Evolutionary conservation across 1,140 invertebrate species (phyloP).

Genomic region (Coptotermes formosanus): DNA sequence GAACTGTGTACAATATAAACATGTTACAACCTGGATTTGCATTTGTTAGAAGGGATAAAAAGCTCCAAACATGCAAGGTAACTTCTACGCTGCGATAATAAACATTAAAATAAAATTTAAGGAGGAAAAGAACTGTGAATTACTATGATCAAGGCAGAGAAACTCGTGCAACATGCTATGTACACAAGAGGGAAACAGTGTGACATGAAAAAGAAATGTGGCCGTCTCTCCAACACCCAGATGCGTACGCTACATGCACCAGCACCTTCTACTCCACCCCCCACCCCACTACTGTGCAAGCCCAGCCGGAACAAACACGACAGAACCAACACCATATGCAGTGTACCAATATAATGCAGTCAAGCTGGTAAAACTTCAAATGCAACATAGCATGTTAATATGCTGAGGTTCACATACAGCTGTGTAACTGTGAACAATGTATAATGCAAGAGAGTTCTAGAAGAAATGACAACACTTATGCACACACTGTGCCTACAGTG

Average conservation of each 20-base stretch:
- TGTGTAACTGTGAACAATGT: neutral
- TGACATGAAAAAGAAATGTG: neutral
- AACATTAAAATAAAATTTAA: neutral
- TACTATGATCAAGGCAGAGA: neutral
- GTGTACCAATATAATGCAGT: neutral
- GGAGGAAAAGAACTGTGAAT: neutral
- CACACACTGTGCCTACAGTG: neutral
- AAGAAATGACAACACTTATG: neutral
- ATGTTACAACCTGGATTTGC: neutral
- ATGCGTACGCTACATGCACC: neutral
- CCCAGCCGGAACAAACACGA: conserved; percentile 1
- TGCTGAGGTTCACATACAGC: neutral
- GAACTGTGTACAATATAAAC: neutral
- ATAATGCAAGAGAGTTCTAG: neutral
- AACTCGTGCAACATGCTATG: neutral
- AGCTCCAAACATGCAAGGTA: neutral
- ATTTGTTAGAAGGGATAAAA: neutral
- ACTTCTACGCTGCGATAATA: neutral
- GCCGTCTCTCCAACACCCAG: neutral
- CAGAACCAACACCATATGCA: neutral
- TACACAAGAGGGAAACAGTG: neutral
- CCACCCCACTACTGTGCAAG: neutral
- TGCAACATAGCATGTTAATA: neutral
- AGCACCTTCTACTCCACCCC: neutral
- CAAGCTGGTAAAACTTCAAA: neutral